Conservation (phyloP, 2,797 vertebrate species). For the Uromys caudimaculatus region DNA sequence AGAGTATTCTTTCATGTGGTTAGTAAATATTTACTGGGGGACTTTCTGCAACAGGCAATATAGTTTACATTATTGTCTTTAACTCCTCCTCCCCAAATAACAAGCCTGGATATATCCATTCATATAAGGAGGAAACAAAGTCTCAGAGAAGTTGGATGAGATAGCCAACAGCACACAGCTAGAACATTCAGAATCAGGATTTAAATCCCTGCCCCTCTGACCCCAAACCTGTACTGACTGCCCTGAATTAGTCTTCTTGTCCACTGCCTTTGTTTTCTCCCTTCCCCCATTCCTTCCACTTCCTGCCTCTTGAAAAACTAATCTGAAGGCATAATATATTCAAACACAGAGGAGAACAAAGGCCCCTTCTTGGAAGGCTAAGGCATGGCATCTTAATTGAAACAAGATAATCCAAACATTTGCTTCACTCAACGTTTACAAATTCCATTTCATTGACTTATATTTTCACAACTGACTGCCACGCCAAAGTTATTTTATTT, state of each 20-base stretch:
- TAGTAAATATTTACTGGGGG: background rate
- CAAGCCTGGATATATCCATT: background rate
- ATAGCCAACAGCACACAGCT: background rate
- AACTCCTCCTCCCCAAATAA: background rate
- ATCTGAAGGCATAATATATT: background rate
- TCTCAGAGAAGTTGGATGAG: background rate
- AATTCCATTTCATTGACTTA: conserved; percentile 65
- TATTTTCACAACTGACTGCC: conserved; percentile 54
- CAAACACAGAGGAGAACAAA: background rate
- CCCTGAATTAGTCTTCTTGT: background rate
- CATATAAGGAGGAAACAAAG: background rate
- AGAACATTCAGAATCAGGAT: background rate
- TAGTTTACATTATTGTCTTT: background rate
- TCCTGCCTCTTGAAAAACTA: background rate
- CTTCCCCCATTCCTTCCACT: background rate
- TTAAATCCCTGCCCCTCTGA: background rate
- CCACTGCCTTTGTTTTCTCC: background rate
- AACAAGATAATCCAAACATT: conserved; percentile 62
- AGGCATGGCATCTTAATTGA: conserved; percentile 1
- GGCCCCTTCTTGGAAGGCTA: background rate
- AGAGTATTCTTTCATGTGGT: background rate
- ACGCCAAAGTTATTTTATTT: conserved; percentile 62
- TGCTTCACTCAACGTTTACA: conserved; percentile 28
- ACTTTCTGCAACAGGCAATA: background rate
- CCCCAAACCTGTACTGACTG: background rate